These are phyloP conservation scores for Schizaphis graminum DNA, from an alignment of 2,888 invertebrate species.

Conservation along the genomic window DNA sequence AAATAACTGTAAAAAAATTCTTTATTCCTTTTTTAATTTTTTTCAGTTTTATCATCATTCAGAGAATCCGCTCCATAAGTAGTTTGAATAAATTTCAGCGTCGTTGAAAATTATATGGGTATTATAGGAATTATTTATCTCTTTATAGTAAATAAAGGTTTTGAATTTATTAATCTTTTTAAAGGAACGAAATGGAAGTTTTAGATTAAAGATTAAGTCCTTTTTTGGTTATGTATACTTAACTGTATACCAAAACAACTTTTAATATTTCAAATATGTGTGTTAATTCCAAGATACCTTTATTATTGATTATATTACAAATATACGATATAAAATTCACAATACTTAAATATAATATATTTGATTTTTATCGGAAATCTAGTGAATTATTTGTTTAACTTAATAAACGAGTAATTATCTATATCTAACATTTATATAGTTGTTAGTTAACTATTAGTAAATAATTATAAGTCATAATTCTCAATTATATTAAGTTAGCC, in stretches of 20 bases:
- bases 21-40: conserved; percentile 14
- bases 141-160: neutral
- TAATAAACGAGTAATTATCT: neutral
- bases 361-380: neutral
- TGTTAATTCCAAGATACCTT: neutral
- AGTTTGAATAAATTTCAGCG: neutral
- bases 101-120: neutral
- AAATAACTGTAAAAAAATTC: neutral
- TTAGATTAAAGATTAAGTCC: neutral
- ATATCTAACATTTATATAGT: neutral
- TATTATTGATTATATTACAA: too few relatives aligned
- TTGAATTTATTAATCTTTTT: neutral
- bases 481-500: neutral
- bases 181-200: neutral
- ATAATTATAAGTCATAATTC: neutral
- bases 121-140: neutral
- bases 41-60: neutral
- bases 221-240: neutral
- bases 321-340: neutral
- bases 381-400: neutral
- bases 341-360: neutral
- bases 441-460: neutral
- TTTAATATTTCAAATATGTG: neutral
- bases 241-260: neutral
- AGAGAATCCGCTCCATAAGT: neutral